phyloP scores from a whole-genome alignment of 2,797 vertebrate species.

The Tapera naevia region DNA sequence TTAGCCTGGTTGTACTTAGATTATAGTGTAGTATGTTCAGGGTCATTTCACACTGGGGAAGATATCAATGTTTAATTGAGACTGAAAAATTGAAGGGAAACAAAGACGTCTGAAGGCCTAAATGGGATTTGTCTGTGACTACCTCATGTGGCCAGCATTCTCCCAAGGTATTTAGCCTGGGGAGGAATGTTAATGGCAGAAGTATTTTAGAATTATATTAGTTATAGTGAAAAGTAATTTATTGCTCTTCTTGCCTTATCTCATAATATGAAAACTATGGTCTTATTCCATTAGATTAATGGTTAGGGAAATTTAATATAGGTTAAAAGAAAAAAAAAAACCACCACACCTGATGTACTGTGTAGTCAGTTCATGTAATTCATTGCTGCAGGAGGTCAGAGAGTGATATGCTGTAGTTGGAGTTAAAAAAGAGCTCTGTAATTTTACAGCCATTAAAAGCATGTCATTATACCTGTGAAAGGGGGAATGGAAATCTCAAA shows the following conservation, averaged over 20 bases:
- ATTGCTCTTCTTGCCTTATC: conserved; percentile 22
- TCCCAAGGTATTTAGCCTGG: background rate
- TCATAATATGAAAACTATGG: conserved; percentile 28
- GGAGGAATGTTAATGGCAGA: background rate
- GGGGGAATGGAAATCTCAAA: conserved; percentile 25
- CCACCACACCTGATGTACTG: conserved; percentile 14
- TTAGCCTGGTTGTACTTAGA: background rate
- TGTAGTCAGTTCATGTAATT: conserved; percentile 61
- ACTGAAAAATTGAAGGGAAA: conserved; percentile 26
- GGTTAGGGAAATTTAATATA: conserved; percentile 50
- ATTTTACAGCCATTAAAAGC: conserved; percentile 68
- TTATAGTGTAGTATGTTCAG: background rate
- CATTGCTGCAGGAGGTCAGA: conserved; percentile 55
- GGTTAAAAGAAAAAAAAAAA: conserved; percentile 6
- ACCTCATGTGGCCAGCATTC: background rate
- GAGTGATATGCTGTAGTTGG: conserved; percentile 39
- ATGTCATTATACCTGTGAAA: conserved; percentile 57
- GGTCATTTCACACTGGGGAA: conserved; percentile 4
- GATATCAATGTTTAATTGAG: conserved; percentile 16
- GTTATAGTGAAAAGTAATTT: conserved; percentile 26
- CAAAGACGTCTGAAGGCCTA: background rate
- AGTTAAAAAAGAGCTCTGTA: conserved; percentile 65
- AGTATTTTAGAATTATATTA: background rate
- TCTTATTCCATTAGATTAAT: conserved; percentile 65
- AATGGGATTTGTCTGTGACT: background rate